phyloP scores from a whole-genome alignment of 2,113 vertebrate species.

The Sminthopsis crassicaudata region DNA sequence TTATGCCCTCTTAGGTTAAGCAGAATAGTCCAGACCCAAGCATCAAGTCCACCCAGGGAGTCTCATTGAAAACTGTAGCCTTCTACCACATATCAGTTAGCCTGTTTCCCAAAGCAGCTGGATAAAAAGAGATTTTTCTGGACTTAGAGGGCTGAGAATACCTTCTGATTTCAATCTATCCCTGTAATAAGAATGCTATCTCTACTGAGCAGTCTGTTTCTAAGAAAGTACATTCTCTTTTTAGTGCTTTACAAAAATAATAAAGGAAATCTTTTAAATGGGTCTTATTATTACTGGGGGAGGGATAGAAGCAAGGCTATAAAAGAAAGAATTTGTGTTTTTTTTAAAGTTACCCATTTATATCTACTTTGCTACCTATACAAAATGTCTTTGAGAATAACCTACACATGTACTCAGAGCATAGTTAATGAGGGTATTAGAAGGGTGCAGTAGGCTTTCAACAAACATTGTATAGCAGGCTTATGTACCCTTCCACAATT shows the following conservation, averaged over 20 bases:
- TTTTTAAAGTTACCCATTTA: constrained; percentile 2
- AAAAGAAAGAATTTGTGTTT: background rate
- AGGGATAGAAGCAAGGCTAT: background rate
- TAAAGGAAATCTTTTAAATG: background rate
- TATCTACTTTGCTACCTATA: background rate
- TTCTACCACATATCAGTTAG: constrained; percentile 1
- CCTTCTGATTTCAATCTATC: constrained; percentile 36
- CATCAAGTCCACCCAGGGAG: background rate
- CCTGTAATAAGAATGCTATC: background rate
- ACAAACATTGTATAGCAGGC: background rate
- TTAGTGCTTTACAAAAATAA: constrained; percentile 6
- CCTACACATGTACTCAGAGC: constrained; percentile 15
- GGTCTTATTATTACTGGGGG: background rate
- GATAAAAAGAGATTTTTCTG: constrained; percentile 25
- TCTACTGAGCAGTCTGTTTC: background rate
- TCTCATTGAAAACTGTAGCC: background rate
- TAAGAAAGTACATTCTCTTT: constrained; percentile 34
- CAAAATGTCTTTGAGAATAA: constrained; percentile 15
- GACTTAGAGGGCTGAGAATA: constrained; percentile 33
- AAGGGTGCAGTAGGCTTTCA: background rate
- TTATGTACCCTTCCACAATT: background rate
- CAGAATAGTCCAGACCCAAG: background rate
- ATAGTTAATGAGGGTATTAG: background rate
- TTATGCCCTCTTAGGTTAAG: background rate
- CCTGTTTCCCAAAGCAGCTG: constrained; percentile 40